These are phyloP conservation scores for Chaetogeoica ovagalla DNA, from an alignment of 2,888 invertebrate species.

Conservation along the genomic window DNA sequence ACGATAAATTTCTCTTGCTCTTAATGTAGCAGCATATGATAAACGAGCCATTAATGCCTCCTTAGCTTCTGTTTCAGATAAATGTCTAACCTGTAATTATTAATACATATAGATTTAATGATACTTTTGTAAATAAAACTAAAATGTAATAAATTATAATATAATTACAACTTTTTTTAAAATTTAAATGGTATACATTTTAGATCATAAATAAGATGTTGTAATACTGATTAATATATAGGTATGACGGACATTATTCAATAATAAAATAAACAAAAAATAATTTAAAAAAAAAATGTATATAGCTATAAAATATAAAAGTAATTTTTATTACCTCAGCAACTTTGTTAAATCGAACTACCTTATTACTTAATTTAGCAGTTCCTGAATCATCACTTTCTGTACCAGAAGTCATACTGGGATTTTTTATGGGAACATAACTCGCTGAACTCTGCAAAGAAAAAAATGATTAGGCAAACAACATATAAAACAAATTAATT, in stretches of 20 bases:
- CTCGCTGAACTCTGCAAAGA: constrained; percentile 79
- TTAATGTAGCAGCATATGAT: constrained; percentile 89
- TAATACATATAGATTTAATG: neutral
- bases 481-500: neutral
- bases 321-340: constrained; percentile 65
- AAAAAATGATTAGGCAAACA: neutral
- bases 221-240: neutral
- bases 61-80: constrained; percentile 87
- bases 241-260: neutral
- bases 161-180: neutral
- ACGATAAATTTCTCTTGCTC: constrained; percentile 59
- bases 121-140: constrained; percentile 10
- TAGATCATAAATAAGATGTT: no score
- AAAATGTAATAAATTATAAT: neutral
- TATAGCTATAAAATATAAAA: neutral
- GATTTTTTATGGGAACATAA: constrained; percentile 84
- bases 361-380: constrained; percentile 65
- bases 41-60: constrained; percentile 90
- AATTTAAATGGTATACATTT: no score
- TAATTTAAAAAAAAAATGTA: neutral
- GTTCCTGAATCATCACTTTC: constrained; percentile 79
- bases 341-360: constrained; percentile 88
- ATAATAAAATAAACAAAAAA: neutral
- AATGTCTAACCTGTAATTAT: constrained; percentile 71
- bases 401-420: constrained; percentile 71